Evolutionary conservation across 2,797 vertebrate species (phyloP).

Genomic region (Sitta carolinensis): DNA sequence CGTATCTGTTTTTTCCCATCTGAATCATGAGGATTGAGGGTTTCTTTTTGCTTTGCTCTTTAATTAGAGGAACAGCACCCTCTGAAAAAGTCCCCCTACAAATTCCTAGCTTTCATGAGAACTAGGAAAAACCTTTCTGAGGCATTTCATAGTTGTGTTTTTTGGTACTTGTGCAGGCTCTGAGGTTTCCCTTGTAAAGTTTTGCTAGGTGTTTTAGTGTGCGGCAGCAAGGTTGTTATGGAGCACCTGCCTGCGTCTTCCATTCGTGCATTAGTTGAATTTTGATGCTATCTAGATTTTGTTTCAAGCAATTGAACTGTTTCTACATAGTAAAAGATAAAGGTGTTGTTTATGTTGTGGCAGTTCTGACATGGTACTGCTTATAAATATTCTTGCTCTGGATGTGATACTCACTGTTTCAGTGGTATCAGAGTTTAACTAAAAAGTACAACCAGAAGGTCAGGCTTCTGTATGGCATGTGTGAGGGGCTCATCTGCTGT

Average conservation of each 20-base stretch:
- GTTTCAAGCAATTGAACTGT: not conserved
- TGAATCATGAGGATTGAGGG: not conserved
- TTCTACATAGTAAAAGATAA: not conserved
- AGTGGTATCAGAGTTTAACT: not conserved
- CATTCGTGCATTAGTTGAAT: not conserved
- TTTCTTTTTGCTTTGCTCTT: not conserved
- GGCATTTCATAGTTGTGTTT: not conserved
- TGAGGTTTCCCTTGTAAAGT: not conserved
- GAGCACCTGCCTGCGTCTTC: not conserved
- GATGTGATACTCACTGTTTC: not conserved
- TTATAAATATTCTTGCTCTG: not conserved
- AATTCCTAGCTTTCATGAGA: not conserved
- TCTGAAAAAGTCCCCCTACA: not conserved
- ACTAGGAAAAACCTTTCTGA: not conserved
- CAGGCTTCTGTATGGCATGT: not conserved
- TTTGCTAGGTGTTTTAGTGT: not conserved
- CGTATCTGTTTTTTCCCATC: not conserved
- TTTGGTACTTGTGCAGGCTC: not conserved
- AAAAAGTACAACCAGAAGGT: not conserved
- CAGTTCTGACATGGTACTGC: not conserved
- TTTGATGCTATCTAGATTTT: not conserved
- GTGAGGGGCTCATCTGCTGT: not conserved
- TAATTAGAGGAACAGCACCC: not conserved
- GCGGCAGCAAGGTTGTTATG: not conserved
- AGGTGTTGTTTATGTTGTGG: not conserved